These are phyloP conservation scores for Trileptium ribeirensis DNA, from an alignment of 2,888 invertebrate genomes.

Conservation along the genomic window DNA sequence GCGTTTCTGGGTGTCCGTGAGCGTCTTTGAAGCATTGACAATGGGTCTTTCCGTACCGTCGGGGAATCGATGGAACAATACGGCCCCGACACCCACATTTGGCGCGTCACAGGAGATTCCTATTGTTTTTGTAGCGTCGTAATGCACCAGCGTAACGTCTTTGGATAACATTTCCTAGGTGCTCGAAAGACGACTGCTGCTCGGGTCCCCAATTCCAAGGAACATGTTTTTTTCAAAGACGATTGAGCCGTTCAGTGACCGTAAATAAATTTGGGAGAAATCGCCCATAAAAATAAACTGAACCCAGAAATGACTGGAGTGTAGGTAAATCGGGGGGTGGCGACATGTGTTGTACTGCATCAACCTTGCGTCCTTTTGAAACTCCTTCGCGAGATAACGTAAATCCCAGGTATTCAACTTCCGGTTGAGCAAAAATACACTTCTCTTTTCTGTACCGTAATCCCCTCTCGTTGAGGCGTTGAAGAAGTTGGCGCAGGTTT, in stretches of 20 bases:
- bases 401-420: not conserved
- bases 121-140: not conserved
- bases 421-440: not conserved
- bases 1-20: not conserved
- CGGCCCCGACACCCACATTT: not conserved
- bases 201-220: not conserved
- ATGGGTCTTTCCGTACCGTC: not conserved
- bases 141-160: not conserved
- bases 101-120: not conserved
- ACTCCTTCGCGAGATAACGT: no score
- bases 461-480: not conserved
- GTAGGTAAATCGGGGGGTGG: not conserved
- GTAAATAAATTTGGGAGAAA: not conserved
- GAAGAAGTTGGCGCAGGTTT: not conserved
- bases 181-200: not conserved
- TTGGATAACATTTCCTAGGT: no score
- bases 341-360: not conserved
- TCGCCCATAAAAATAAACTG: not conserved
- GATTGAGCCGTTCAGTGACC: not conserved
- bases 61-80: not conserved
- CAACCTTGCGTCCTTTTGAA: no score
- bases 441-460: not conserved
- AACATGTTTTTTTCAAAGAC: not conserved
- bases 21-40: not conserved
- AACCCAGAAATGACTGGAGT: not conserved